Base-by-base conservation (phyloP, 2,888 invertebrate genomes). In the Pammene aurita region DNA sequence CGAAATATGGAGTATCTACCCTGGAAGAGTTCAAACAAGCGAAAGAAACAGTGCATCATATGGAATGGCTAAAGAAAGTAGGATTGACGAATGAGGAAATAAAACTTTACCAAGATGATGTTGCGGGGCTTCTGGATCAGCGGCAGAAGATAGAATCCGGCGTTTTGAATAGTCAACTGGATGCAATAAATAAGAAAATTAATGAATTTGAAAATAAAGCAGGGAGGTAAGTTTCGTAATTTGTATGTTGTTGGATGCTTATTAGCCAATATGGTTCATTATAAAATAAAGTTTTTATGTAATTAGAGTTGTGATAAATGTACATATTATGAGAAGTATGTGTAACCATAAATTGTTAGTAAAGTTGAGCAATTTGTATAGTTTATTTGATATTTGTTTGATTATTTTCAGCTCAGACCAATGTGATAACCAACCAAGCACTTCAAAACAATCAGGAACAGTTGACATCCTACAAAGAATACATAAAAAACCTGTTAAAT, bases 81-180 rank as follows among this genome's bases (percentile, higher is more conserved):
- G 94, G 93, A 42, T 80, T 94, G 6, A 84, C 88, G 5, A 79
- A 84, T 60, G 89, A 93, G 6, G 94, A 94, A 80, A 87, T 94
- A 18, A 84, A 90, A 74, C 72, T 94, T n/a, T 91, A 91, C 61
- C 81, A 86, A 52, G 93, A 93, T 61, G 88, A 88, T 75, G 87
- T 93, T 78, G 85, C 86, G 34, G 92, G 91, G 1, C 73, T 79
- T 13, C 71, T 86, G 16, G 82, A 85, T 42, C 80, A 83, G 46
- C 81, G 79, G 1, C 83, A 78, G 14, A 88, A 87, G 71, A 81
- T 89, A 1, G 90, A 90, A 72, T 81, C 86, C 0, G 82, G 74
- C 46, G 76, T 80, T n/a, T 76, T 90, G 66, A 83, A 85, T 68
- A 72, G 75, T 26, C 86, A 86, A 75, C 75, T 92, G 60, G 81